Evolutionary conservation across 2,888 invertebrate genomes (phyloP).

Genomic region (Drosophila sordidula): DNA sequence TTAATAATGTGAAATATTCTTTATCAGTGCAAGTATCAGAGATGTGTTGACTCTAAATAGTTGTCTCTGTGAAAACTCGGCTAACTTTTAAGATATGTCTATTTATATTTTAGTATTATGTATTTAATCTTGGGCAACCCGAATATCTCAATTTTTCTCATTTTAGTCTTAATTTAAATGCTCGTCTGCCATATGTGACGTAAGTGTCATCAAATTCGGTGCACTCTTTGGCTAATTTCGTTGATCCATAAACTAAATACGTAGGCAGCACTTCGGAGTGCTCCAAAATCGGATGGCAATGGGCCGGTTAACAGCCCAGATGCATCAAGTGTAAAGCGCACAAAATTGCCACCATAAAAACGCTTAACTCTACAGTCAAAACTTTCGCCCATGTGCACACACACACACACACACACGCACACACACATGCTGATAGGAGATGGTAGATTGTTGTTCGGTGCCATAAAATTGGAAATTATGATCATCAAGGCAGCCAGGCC

Average conservation of each 20-base stretch:
- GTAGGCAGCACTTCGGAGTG: conserved; percentile 37
- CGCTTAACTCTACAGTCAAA: conserved; percentile 39
- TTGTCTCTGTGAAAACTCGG: no score
- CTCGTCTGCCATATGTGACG: conserved; percentile 5
- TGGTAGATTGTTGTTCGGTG: conserved; percentile 43
- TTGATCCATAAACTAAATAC: conserved; percentile 45
- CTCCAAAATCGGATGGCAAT: conserved; percentile 40
- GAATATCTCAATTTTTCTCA: not conserved
- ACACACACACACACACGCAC: conserved; percentile 16
- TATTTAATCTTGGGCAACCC: no score
- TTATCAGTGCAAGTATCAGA: no score
- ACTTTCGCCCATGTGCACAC: conserved; percentile 49
- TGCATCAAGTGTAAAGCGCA: conserved; percentile 61
- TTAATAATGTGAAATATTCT: no score
- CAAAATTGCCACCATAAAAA: conserved; percentile 56
- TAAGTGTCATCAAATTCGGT: conserved; percentile 7
- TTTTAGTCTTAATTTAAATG: no score
- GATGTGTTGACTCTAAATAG: no score
- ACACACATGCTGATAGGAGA: conserved; percentile 31
- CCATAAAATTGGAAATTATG: conserved; percentile 65
- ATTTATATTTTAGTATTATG: no score
- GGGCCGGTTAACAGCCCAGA: conserved; percentile 47
- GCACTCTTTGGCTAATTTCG: conserved; percentile 14
- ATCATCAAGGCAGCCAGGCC: conserved; percentile 47
- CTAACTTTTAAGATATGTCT: no score